These are phyloP conservation scores for Diadumene lineata DNA, from an alignment of 92 coral and sea anemone genomes.

Conservation along the genomic window DNA sequence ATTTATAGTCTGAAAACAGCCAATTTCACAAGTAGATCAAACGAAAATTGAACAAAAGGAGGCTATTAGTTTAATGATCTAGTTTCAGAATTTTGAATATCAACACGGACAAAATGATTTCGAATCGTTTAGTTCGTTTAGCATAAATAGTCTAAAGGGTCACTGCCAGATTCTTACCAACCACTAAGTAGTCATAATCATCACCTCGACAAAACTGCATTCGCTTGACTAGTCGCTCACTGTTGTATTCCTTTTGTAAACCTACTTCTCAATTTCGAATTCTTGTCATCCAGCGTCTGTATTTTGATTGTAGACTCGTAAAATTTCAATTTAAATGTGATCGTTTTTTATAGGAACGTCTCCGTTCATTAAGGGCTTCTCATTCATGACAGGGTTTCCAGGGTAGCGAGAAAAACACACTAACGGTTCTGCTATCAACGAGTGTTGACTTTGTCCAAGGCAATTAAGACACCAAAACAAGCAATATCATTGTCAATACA, in stretches of 20 bases:
- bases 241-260: too few species aligned
- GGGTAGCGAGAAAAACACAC: constrained; percentile 1
- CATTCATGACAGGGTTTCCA: background rate
- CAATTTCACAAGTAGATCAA: too few species aligned
- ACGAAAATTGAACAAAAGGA: too few species aligned
- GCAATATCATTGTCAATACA: background rate
- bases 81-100: too few species aligned
- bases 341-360: background rate
- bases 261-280: too few species aligned
- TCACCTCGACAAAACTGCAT: too few species aligned
- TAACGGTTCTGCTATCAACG: background rate
- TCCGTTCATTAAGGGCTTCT: background rate
- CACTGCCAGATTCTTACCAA: background rate
- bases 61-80: too few species aligned
- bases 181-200: too few species aligned
- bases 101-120: too few species aligned
- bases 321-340: constrained; percentile 1
- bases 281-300: background rate
- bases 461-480: background rate
- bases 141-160: background rate
- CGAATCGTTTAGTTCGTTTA: too few species aligned
- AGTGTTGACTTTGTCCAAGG: background rate
- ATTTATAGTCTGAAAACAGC: too few species aligned
- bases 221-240: too few species aligned
- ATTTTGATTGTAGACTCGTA: background rate